phyloP scores from a whole-genome alignment of 2,113 vertebrate genomes.

The Ondatra zibethicus region DNA sequence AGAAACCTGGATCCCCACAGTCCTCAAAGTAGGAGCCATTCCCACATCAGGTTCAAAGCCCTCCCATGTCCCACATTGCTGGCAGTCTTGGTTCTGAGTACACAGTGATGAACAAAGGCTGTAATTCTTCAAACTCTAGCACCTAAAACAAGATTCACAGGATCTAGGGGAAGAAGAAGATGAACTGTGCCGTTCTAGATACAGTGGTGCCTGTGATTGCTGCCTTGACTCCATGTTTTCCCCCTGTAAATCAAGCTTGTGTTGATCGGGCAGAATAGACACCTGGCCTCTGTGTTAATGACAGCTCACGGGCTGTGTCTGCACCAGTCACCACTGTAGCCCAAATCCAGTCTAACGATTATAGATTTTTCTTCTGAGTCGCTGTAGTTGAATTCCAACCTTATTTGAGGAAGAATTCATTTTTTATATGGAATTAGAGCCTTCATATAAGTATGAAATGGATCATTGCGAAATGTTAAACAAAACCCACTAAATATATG shows the following conservation, averaged over 20 bases:
- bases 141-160: neutral
- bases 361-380: conserved; percentile 47
- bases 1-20: neutral
- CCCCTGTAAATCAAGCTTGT: neutral
- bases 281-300: conserved; percentile 1
- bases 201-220: neutral
- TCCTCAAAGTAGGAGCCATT: neutral
- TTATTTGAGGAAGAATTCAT: conserved; percentile 38
- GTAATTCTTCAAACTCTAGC: neutral
- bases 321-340: neutral
- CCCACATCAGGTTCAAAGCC: neutral
- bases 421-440: conserved; percentile 64
- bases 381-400: neutral
- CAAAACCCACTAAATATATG: conserved; percentile 63
- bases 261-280: neutral
- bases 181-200: neutral
- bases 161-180: neutral
- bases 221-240: neutral
- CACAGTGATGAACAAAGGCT: neutral
- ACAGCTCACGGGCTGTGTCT: neutral
- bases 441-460: conserved; percentile 59
- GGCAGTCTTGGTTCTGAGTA: neutral
- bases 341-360: conserved; percentile 25
- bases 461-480: conserved; percentile 56
- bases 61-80: too few relatives aligned